Conservation (phyloP, 2,888 invertebrate genomes). For the Lottia gigantea region DNA sequence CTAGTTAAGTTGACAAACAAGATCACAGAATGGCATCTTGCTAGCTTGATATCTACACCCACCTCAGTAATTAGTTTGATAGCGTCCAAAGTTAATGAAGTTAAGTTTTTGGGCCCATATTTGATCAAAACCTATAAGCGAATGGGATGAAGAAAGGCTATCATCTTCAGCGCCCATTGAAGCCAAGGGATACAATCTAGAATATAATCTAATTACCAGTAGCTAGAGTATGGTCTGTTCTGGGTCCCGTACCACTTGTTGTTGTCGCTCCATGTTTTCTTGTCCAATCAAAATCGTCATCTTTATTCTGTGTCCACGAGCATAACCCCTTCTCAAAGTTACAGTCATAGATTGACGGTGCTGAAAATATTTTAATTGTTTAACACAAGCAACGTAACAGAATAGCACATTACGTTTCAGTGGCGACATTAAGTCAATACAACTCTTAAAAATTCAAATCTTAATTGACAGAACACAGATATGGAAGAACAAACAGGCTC, state of each 20-base stretch:
- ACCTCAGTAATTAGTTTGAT: background rate
- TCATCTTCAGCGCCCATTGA: background rate
- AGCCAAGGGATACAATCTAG: background rate
- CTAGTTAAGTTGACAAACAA: too few relatives aligned
- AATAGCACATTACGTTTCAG: too few relatives aligned
- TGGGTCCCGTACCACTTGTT: slow-evolving; percentile 47
- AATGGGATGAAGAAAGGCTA: background rate
- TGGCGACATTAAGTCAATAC: too few relatives aligned
- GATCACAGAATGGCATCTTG: too few relatives aligned
- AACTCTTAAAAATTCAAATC: too few relatives aligned
- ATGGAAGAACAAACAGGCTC: too few relatives aligned
- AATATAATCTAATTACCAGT: slow-evolving; percentile 23
- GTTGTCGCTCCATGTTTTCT: slow-evolving; percentile 51
- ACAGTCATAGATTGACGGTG: slow-evolving; percentile 52
- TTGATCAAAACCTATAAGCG: background rate
- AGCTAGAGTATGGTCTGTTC: slow-evolving; percentile 52
- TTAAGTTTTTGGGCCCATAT: background rate
- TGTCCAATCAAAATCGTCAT: slow-evolving; percentile 60
- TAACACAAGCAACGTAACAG: too few relatives aligned
- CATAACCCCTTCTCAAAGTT: slow-evolving; percentile 59
- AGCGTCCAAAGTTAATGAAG: background rate
- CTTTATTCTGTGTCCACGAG: slow-evolving; percentile 51
- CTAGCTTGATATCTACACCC: background rate
- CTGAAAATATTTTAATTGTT: slow-evolving; percentile 26
- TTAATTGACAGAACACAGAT: too few relatives aligned